A percentile compares a stretch with the other conserved stretches of the same genome.
These are phyloP conservation scores for Tapirus terrestris DNA, from an alignment of 2,113 vertebrate genomes.

Conservation along the genomic window DNA sequence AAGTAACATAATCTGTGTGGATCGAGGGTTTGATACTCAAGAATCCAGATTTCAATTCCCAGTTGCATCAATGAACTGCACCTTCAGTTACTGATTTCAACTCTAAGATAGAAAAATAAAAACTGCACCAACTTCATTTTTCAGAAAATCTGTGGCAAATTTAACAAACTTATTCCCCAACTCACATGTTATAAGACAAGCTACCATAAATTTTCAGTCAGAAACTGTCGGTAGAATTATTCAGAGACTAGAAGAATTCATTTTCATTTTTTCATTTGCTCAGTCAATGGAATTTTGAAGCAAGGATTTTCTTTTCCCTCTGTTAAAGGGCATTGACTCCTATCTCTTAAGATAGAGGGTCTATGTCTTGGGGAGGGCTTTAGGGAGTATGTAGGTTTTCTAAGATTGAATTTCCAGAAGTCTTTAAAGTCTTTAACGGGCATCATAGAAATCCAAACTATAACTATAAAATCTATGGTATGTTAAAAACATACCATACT, in stretches of 20 bases:
- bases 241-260: conserved; percentile 32
- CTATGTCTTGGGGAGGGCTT: not conserved
- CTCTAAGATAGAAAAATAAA: conserved; percentile 5
- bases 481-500: conserved; percentile 27
- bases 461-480: conserved; percentile 12
- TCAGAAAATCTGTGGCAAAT: not conserved
- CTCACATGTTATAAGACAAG: not conserved
- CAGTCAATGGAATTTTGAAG: not conserved
- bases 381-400: not conserved
- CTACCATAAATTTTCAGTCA: conserved; percentile 3
- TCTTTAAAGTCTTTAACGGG: conserved; percentile 38
- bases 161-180: conserved; percentile 4
- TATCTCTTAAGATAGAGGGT: not conserved
- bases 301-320: not conserved
- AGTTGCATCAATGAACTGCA: not conserved
- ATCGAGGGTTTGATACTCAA: conserved; percentile 19
- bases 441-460: conserved; percentile 18
- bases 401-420: not conserved
- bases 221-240: conserved; percentile 39
- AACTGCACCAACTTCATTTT: not conserved
- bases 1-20: conserved; percentile 32
- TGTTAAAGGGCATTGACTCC: not conserved
- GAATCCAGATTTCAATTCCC: conserved; percentile 39
- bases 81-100: conserved; percentile 54
- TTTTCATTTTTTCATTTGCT: conserved; percentile 32